Conservation (phyloP, 2,113 vertebrate genomes). For the Myotis davidii region DNA sequence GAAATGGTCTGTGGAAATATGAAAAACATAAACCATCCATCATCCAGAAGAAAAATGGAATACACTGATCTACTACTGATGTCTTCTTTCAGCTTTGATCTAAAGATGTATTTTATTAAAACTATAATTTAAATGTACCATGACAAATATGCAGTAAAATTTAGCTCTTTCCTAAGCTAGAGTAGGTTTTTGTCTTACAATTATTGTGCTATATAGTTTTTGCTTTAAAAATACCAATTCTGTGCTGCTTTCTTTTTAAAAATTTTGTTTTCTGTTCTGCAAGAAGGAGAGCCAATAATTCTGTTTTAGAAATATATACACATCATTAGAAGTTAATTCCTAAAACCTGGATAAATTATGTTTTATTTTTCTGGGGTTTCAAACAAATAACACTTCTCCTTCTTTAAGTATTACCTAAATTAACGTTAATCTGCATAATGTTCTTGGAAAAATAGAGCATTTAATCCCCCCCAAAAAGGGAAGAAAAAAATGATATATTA, state of each 20-base stretch:
- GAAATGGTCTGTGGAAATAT: constrained; percentile 81
- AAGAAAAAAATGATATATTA: constrained; percentile 69
- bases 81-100: constrained; percentile 88
- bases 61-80: constrained; percentile 91
- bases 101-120: constrained; percentile 92
- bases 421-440: constrained; percentile 73
- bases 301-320: constrained; percentile 67
- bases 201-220: constrained; percentile 83
- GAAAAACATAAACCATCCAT: constrained; percentile 80
- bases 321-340: constrained; percentile 60
- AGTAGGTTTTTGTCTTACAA: constrained; percentile 87
- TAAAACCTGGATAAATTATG: constrained; percentile 76
- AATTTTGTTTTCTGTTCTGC: constrained; percentile 76
- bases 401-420: constrained; percentile 76
- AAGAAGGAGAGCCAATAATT: constrained; percentile 60
- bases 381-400: constrained; percentile 61
- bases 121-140: constrained; percentile 90
- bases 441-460: constrained; percentile 63
- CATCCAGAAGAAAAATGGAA: constrained; percentile 82
- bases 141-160: constrained; percentile 88
- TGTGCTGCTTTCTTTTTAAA: constrained; percentile 78
- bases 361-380: constrained; percentile 63
- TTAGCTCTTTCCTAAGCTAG: constrained; percentile 87
- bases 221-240: constrained; percentile 82
- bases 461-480: constrained; percentile 65